phyloP scores from a whole-genome alignment of 2,113 vertebrate genomes.

The Rhinichthys klamathensis region DNA sequence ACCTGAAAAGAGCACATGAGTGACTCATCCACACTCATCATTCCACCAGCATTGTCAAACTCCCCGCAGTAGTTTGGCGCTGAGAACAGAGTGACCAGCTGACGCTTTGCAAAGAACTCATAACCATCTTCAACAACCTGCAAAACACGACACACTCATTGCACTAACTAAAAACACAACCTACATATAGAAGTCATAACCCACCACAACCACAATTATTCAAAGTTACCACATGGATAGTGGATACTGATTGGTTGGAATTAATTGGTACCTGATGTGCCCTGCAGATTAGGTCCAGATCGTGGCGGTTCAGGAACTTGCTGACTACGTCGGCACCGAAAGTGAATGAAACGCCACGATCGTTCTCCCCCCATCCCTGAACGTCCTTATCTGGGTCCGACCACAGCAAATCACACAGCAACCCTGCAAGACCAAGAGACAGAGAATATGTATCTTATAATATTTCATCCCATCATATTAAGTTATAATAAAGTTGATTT shows the following conservation, averaged over 20 bases:
- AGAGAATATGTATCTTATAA: background rate
- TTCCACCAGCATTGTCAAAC: constrained; percentile 89
- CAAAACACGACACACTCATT: background rate
- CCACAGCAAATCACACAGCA: constrained; percentile 97
- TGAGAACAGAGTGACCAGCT: constrained; percentile 89
- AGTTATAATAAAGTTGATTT: background rate
- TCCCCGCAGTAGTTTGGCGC: constrained; percentile 90
- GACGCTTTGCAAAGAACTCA: constrained; percentile 90
- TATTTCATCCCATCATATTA: background rate
- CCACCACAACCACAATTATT: background rate
- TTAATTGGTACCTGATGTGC: constrained; percentile 89
- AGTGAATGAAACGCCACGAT: constrained; percentile 97
- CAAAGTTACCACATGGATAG: background rate
- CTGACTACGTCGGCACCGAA: constrained; percentile 98
- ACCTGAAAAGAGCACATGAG: constrained; percentile 92
- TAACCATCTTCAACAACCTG: constrained; percentile 91
- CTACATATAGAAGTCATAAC: background rate
- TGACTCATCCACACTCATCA: constrained; percentile 93
- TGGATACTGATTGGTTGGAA: background rate
- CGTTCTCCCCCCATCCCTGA: constrained; percentile 98
- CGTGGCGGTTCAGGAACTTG: constrained; percentile 98
- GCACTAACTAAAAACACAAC: constrained; percentile 55
- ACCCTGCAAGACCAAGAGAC: constrained; percentile 74
- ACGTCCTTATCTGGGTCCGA: constrained; percentile 99
- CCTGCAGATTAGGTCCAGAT: constrained; percentile 98